Base-by-base conservation (phyloP, 2,888 invertebrate species). In the Thumatha senex region DNA sequence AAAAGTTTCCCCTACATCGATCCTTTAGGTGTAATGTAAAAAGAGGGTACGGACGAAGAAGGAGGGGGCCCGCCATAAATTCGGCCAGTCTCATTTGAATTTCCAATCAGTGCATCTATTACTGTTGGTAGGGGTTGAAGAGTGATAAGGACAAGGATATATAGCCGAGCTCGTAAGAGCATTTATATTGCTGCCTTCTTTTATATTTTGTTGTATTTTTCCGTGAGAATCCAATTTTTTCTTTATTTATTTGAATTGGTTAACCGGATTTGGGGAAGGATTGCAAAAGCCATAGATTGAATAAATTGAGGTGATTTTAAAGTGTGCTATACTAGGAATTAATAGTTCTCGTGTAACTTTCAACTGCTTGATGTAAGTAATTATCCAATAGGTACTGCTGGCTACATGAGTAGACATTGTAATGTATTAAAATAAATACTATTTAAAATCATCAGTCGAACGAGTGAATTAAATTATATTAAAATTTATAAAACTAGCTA, bases 81-180 rank as follows among this genome's bases (percentile, higher is more conserved):
- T 86, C 77, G 79, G 78, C 64, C 75, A 65, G 81, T 57, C 84
- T 89, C 89, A 89, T 89, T 86, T 88, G 87, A 89, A 89, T 89
- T 89, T 89, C 89, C 82, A 86, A 89, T 89, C 84, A 81, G 80
- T 76, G 82, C 76, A 83, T 86, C 78, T 79, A 85, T 88, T 87
- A 86, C 70, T 47, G 72, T 60, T 66, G 60, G 67, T 58, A 57
- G 61, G 60, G 61, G 54, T 54, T 38, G 58, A 43, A 35, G 60
- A 59, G 61, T 53, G 58, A 62, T 67, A 68, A 70, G 63, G 57
- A 48, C 57, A 56, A 57, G 51, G 40, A 52, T 54, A 60, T 50
- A 56, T 52, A 50, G 15, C 33, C 33, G 30, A 31, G 41, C 48
- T 46, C 42, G 46, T 14, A 15, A 46, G 46, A 43, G 30, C 40